Conservation (phyloP, 2,888 invertebrate species). For the Tortricodes alternella region DNA sequence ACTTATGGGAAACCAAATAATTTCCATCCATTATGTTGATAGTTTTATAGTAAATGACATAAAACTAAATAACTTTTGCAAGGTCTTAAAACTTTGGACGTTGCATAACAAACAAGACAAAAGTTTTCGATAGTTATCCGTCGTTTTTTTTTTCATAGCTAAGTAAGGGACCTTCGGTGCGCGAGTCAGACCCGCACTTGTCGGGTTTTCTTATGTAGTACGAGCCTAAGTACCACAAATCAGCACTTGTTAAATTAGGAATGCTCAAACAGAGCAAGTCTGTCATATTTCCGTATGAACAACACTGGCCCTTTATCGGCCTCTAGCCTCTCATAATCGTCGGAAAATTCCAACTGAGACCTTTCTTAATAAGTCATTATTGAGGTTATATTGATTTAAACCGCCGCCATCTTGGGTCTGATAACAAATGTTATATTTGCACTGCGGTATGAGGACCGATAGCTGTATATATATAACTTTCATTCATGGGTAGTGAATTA, state of each 20-base stretch:
- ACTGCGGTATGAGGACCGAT: conserved; percentile 42
- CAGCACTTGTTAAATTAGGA: neutral
- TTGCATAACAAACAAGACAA: too few relatives aligned
- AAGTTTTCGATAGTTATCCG: too few relatives aligned
- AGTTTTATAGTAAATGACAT: too few relatives aligned
- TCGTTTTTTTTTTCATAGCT: too few relatives aligned
- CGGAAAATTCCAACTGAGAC: conserved; percentile 73
- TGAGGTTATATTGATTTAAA: conserved; percentile 79
- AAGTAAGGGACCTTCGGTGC: too few relatives aligned
- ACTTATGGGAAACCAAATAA: too few relatives aligned
- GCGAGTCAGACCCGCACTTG: too few relatives aligned
- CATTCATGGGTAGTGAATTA: conserved; percentile 9
- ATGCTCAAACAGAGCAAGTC: neutral
- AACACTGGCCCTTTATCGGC: neutral
- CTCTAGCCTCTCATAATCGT: conserved; percentile 40
- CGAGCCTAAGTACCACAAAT: neutral
- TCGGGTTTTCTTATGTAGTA: too few relatives aligned
- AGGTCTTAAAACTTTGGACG: too few relatives aligned
- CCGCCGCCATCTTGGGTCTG: conserved; percentile 64
- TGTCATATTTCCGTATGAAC: neutral
- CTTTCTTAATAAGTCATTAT: conserved; percentile 71
- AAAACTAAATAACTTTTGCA: too few relatives aligned
- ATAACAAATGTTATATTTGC: conserved; percentile 71
- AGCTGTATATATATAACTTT: conserved; percentile 3
- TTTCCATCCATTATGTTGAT: too few relatives aligned